Percentiles rank a stretch among this genome's conserved stretches.
phyloP scores from a whole-genome alignment of 2,888 invertebrate species.

The Mechanitis messenoides region DNA sequence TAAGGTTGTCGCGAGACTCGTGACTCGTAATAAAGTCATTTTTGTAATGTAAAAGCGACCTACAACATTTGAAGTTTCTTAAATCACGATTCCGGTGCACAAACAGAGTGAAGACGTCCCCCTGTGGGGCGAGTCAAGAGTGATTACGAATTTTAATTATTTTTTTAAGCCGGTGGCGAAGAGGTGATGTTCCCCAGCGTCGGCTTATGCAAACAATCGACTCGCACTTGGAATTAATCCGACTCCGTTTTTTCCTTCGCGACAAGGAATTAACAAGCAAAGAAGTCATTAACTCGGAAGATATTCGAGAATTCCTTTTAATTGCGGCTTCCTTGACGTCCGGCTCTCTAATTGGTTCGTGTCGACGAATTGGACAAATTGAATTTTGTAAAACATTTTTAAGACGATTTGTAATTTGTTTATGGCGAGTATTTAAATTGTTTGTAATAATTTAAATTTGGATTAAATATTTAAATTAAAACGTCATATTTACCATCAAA shows the following conservation, averaged over 20 bases:
- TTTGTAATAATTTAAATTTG: slow-evolving; percentile 23
- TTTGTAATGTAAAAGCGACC: slow-evolving; percentile 50
- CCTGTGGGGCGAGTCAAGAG: slow-evolving; percentile 70
- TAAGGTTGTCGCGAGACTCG: slow-evolving; percentile 53
- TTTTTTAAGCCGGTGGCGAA: slow-evolving; percentile 76
- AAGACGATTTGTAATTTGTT: slow-evolving; percentile 33
- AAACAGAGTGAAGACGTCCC: slow-evolving; percentile 57
- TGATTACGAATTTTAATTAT: slow-evolving; percentile 78
- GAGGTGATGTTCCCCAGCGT: slow-evolving; percentile 72
- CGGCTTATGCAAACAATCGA: slow-evolving; percentile 77
- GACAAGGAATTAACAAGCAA: slow-evolving; percentile 77
- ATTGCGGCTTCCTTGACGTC: slow-evolving; percentile 71
- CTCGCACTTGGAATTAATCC: slow-evolving; percentile 77
- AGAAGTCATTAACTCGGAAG: slow-evolving; percentile 76
- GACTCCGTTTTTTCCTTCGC: slow-evolving; percentile 70
- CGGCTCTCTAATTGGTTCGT: slow-evolving; percentile 72
- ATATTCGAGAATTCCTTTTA: slow-evolving; percentile 74
- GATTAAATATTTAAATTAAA: slow-evolving; percentile 17
- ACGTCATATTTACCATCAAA: slow-evolving; percentile 11
- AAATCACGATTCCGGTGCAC: slow-evolving; percentile 42
- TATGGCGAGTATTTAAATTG: slow-evolving; percentile 23
- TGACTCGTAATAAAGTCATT: slow-evolving; percentile 57
- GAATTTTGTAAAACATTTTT: slow-evolving; percentile 48
- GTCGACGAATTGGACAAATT: slow-evolving; percentile 62
- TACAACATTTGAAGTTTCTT: slow-evolving; percentile 49